These are phyloP conservation scores for Yponomeuta evonymella DNA, from an alignment of 2,888 invertebrate species.

Conservation along the genomic window DNA sequence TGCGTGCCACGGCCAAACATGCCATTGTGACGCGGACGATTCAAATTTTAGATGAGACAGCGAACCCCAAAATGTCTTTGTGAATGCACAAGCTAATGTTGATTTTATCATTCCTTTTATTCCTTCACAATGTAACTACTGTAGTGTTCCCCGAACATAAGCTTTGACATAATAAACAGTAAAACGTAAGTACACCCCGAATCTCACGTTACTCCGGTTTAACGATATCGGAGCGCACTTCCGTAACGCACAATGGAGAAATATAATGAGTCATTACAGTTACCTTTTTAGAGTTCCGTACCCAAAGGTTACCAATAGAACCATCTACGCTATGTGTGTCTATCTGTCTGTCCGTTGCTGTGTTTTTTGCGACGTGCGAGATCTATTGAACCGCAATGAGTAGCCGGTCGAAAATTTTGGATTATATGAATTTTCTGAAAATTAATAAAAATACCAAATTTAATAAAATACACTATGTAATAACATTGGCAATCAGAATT, in stretches of 20 bases:
- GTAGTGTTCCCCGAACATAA: conserved; percentile 4
- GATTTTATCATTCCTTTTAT: conserved; percentile 13
- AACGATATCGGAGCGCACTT: conserved; percentile 48
- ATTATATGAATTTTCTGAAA: too few species aligned
- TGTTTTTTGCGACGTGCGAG: too few species aligned
- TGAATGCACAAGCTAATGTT: not conserved
- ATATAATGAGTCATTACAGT: conserved; percentile 56
- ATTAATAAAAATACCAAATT: too few species aligned
- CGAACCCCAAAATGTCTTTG: not conserved
- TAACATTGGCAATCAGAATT: too few species aligned
- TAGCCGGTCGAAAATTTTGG: too few species aligned
- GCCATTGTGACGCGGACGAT: not conserved
- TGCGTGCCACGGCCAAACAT: not conserved
- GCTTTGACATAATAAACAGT: conserved; percentile 11
- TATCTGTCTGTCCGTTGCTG: too few species aligned
- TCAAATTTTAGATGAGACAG: not conserved
- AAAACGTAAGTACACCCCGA: conserved; percentile 11
- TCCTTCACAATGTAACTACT: conserved; percentile 8
- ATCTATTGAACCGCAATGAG: too few species aligned
- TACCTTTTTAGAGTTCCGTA: conserved; percentile 35
- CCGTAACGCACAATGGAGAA: conserved; percentile 45
- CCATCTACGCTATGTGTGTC: too few species aligned
- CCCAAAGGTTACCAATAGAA: not conserved
- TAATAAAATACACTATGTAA: too few species aligned
- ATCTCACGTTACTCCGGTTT: conserved; percentile 22